A percentile compares a stretch with the other conserved stretches of the same genome.
Conservation (phyloP, 2,888 invertebrate species). For the Trachelus stipa region DNA sequence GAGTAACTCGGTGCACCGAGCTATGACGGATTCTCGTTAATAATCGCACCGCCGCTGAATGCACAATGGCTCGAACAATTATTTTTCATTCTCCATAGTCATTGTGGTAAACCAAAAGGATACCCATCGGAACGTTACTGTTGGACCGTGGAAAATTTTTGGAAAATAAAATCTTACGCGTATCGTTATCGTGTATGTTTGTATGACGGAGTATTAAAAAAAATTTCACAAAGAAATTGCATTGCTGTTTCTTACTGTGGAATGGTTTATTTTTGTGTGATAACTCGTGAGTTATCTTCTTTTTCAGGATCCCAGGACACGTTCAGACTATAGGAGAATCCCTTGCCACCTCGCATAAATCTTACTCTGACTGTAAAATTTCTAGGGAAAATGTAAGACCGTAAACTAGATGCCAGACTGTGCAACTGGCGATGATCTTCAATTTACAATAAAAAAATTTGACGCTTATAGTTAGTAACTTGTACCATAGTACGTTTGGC, state of each 20-base stretch:
- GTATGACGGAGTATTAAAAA: neutral
- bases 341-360: neutral
- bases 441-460: neutral
- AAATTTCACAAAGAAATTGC: neutral
- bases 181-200: neutral
- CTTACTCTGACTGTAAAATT: neutral
- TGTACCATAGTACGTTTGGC: neutral
- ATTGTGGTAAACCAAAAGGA: neutral
- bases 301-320: neutral
- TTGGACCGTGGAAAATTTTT: neutral
- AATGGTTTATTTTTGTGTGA: neutral
- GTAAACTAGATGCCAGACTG: neutral
- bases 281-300: neutral
- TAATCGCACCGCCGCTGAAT: neutral
- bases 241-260: neutral
- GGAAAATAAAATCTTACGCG: neutral
- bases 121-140: neutral
- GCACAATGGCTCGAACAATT: slow-evolving; percentile 6
- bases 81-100: neutral
- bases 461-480: neutral
- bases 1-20: slow-evolving; percentile 1
- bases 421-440: neutral
- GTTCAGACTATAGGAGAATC: neutral
- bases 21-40: slow-evolving; percentile 5
- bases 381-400: neutral